Base-by-base conservation (phyloP, 2,888 invertebrate species). In the Drosophila pullipes region DNA sequence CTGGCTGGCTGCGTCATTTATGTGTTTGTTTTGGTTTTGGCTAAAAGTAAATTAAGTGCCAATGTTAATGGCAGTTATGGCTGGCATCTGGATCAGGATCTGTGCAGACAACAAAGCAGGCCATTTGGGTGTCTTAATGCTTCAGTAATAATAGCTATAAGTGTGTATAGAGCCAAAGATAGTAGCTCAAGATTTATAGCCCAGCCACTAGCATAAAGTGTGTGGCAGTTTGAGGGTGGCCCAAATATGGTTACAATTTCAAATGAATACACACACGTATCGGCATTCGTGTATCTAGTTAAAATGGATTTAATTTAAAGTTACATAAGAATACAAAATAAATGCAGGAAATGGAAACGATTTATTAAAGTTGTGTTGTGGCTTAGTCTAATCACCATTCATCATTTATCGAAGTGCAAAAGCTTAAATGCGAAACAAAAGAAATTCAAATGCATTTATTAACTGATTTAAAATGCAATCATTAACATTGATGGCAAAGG, bases 31-130 rank as follows among this genome's bases (percentile, higher is more conserved):
- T 90, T 88, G 90, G 85, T 87, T 83, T 86, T 69, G 89, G 82
- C 89, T 79, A 71, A 85, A 80, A 90, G 85, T 88, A 85, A 88
- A 85, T 85, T 90, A 90, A 85, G 90, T 85, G 85, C 81, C 85
- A 85, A 85, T 90, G 85, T 88, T 85, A 90, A 90, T 90, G 85
- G 85, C 90, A 89, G 85, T 85, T 85, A 85, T 89, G 88, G 87
- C 82, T 75, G 76, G 73, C 90, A 86, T 89, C 82, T 89, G 88
- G 88, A 88, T 85, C 88, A 68, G 81, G 69, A 87, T 76, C 77
- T 71, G 69, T 50, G 68, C 75, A 69, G 71, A 79, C 73, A 67
- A 74, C 78, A 71, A 71, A 82, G 71, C 76, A 67, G 74, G 73
- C 89, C 81, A 88, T 90, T 85, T 88, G 85, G 86, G 83, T 90